phyloP scores from a whole-genome alignment of 1,140 invertebrate genomes.

The Tyrophagus putrescentiae region DNA sequence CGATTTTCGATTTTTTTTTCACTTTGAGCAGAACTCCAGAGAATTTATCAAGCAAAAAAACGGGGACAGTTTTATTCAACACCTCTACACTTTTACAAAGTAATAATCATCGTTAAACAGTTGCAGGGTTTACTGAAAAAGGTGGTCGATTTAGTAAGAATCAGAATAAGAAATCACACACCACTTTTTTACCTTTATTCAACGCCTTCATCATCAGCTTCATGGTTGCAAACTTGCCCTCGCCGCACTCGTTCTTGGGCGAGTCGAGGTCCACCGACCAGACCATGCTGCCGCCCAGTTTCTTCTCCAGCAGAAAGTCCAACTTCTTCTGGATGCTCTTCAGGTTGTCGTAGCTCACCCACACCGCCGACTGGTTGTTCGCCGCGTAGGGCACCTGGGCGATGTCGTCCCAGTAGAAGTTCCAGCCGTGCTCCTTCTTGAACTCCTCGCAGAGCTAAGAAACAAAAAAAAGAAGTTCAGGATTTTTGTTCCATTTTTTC shows the following conservation, averaged over 20 bases:
- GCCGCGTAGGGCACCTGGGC: background rate
- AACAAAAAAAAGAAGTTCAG: background rate
- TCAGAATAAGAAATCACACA: too few species aligned
- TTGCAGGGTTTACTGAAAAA: too few species aligned
- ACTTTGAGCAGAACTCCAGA: too few species aligned
- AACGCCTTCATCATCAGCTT: too few species aligned
- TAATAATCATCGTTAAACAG: too few species aligned
- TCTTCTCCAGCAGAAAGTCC: conserved; percentile 30
- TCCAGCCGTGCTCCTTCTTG: conserved; percentile 26
- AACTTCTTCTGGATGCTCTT: conserved; percentile 59
- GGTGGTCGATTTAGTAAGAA: too few species aligned
- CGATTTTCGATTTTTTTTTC: too few species aligned
- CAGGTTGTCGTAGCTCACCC: conserved; percentile 36
- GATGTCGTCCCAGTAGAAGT: background rate
- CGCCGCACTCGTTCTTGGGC: conserved; percentile 27
- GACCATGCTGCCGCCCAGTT: conserved; percentile 35
- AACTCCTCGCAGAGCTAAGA: background rate
- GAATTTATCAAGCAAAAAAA: too few species aligned
- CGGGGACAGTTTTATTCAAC: too few species aligned
- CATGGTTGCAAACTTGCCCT: background rate
- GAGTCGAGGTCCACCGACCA: conserved; percentile 36
- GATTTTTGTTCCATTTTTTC: background rate
- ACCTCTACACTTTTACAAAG: too few species aligned
- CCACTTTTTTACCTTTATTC: too few species aligned
- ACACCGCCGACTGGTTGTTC: background rate